Evolutionary conservation across 2,797 vertebrate genomes (phyloP), one percentile per base, ranked within the genome.

Genomic region (Pseudomugil tenellus): DNA sequence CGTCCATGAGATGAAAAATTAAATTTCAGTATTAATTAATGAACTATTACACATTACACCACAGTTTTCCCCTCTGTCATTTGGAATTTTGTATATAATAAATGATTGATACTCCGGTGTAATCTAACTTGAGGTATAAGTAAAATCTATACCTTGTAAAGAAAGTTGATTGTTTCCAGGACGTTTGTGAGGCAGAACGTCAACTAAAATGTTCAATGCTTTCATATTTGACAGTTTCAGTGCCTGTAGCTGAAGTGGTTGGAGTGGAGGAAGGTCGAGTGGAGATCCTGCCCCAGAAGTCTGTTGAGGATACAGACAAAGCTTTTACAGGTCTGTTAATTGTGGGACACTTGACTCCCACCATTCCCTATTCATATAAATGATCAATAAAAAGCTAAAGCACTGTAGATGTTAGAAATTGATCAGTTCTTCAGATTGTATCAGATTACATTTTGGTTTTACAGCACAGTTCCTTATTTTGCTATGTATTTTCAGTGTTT

Each of bases 301-400:
- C 73, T 51, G 84, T 89, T 39, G 87, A 93, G 70, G 93, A 93
- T 67, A 88, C 89, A 2, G 94, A 94, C 64, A 92, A 90, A 84
- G 92, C 91, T 83, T 95, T 95, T 81, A 95, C 95, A 70, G 89
- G 95, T 95, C 72, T 68, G 90, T 75, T 56, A 23, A 39, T 29
- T 4, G 39, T 41, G 2, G 23, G 54, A 48, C 59, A 43, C 49
- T 43, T 39, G 2, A 21, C 54, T 58, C 19, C 78, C 58, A 59
- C 19, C 52, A 29, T 46, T 56, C 29, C 21, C 35, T 57, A 8
- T 2, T 41, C 25, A 52, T 43, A 25, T 13, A 25, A 28, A 37
- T 64, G 29, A 69, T 63, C 28, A 41, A 57, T 48, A 58, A 54
- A 11, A 11, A 46, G 25, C 8, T 28, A 14, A 54, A 23, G 12